Conservation (phyloP, 2,113 vertebrate genomes). For the Malurus alboscapulatus region DNA sequence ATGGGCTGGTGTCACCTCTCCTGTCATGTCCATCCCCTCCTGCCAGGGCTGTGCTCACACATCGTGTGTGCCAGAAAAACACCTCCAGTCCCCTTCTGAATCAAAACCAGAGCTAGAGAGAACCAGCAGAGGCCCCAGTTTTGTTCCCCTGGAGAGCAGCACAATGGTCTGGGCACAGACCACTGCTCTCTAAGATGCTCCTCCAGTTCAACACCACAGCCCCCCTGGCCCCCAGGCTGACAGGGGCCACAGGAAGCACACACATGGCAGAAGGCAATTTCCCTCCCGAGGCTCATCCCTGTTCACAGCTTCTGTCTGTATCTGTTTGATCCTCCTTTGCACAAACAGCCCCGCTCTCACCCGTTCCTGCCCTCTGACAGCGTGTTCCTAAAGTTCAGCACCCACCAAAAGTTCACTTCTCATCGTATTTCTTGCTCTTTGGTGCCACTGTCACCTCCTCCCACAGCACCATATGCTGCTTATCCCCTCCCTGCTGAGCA, state of each 20-base stretch:
- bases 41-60: neutral
- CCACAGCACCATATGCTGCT: constrained; percentile 46
- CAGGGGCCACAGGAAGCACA: neutral
- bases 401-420: constrained; percentile 4
- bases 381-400: neutral
- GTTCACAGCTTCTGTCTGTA: neutral
- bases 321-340: neutral
- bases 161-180: neutral
- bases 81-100: neutral
- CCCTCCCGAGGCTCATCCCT: neutral
- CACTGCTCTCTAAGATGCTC: neutral
- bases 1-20: neutral
- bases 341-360: accelerated
- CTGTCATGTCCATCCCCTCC: neutral
- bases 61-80: neutral
- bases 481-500: neutral
- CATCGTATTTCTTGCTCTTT: neutral
- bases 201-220: neutral
- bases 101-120: neutral
- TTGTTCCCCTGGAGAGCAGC: neutral
- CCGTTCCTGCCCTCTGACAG: neutral
- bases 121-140: neutral
- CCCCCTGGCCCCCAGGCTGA: neutral
- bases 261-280: accelerated
- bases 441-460: constrained; percentile 17